Base-by-base conservation (phyloP, 2,113 vertebrate genomes). In the Deroptyus accipitrinus region DNA sequence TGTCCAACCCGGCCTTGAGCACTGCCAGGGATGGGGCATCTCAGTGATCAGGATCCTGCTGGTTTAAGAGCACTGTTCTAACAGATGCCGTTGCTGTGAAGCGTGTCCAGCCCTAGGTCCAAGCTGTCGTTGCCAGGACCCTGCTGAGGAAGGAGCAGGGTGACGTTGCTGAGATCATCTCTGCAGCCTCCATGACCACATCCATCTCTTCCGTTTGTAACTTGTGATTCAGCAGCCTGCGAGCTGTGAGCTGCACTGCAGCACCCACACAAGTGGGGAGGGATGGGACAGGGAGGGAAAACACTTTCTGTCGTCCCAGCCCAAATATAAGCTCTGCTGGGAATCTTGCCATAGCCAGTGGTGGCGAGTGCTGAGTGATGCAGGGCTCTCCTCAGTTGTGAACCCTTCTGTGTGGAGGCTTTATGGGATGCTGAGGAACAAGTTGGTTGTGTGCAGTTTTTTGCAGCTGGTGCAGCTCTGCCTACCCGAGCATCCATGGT, bases 321-420 rank as follows among this genome's bases (percentile, higher is more conserved):
- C 6, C 41, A 18, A 52, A 16, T 4, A 12, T 2, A 2, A 35
- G 49, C 28, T 9, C 20, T 37, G 63, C 68, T 91, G 91, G 85
- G 83, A 70, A 14, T 15, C 7, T 0, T 48, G 54, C 13, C 11
- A 6, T 16, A 37, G 2, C 35, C 31, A 3, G 25, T 2, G 16
- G n/a, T 28, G 57, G 28, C 6, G 6, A 13, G 22, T 1, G 3
- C 28, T 10, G 3, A 7, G 24, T 2, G 2, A 0, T 3, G 30
- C 51, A 2, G 31, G 6, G 35, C n/a, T 23, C 70, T 74, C 35
- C 15, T 59, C 33, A 9, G 2, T 7, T 59, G 57, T 23, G 57
- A 59, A 11, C 76, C 54, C 30, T 17, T 5, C 6, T 35, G n/a
- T 8, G 3, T 5, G 44, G 5, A 54, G 86, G 55, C 39, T 82